Evolutionary conservation across 2,888 invertebrate genomes (phyloP).

Genomic region (Spodoptera littoralis): DNA sequence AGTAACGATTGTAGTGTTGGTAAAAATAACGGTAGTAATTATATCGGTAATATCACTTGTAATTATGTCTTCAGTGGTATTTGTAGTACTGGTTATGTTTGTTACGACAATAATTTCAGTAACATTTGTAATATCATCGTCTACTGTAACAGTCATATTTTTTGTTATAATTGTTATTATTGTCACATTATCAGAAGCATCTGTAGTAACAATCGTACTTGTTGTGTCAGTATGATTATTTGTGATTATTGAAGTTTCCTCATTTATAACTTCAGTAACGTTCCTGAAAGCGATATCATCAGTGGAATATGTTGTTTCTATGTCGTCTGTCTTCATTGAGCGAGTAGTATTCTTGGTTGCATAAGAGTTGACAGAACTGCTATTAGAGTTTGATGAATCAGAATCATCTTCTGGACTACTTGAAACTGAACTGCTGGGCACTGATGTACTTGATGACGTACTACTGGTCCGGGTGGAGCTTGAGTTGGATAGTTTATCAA

Average conservation of each 20-base stretch:
- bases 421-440: slow-evolving; percentile 23
- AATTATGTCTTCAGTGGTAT: slow-evolving; percentile 34
- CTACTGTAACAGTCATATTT: slow-evolving; percentile 42
- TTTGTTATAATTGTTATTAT: slow-evolving; percentile 35
- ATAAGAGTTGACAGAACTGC: slow-evolving; percentile 22
- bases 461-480: slow-evolving; percentile 11
- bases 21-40: slow-evolving; percentile 37
- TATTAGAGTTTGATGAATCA: slow-evolving; percentile 23
- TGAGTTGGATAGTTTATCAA: slow-evolving; percentile 35
- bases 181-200: slow-evolving; percentile 33
- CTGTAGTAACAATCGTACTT: slow-evolving; percentile 19
- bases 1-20: slow-evolving; percentile 42
- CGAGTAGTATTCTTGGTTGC: slow-evolving; percentile 17
- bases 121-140: slow-evolving; percentile 42
- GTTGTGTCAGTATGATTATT: slow-evolving; percentile 34
- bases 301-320: slow-evolving; percentile 36
- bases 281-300: slow-evolving; percentile 27
- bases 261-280: slow-evolving; percentile 36
- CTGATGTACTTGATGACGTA: slow-evolving; percentile 23
- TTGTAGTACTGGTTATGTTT: slow-evolving; percentile 39
- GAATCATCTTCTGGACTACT: slow-evolving; percentile 19
- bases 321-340: slow-evolving; percentile 21
- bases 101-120: slow-evolving; percentile 39
- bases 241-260: slow-evolving; percentile 21
- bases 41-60: slow-evolving; percentile 30